A percentile compares a stretch with the other conserved stretches of the same genome.
Conservation (phyloP, 2,888 invertebrate species). For the Scotopteryx bipunctaria region DNA sequence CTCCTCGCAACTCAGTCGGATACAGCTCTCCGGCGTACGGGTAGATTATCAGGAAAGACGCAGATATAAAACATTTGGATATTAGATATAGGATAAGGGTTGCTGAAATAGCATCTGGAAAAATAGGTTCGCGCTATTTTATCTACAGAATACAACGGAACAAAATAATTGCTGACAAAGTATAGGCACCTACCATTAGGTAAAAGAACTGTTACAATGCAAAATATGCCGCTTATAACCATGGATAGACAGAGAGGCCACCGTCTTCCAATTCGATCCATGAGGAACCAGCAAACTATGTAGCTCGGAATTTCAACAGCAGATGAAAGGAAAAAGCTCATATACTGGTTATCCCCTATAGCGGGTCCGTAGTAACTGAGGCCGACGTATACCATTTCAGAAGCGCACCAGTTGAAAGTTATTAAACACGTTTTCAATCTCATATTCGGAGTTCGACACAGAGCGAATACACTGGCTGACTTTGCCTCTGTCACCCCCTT, state of each 20-base stretch:
- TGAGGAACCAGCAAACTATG: conserved; percentile 92
- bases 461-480: conserved; percentile 82
- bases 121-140: conserved; percentile 35
- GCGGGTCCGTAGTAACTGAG: conserved; percentile 96
- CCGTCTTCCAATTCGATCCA: conserved; percentile 94
- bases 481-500: conserved; percentile 70
- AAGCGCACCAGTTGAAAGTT: conserved; percentile 95
- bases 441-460: conserved; percentile 94
- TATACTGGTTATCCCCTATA: conserved; percentile 92
- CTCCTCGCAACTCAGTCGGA: conserved; percentile 93
- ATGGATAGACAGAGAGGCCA: conserved; percentile 95
- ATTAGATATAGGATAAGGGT: conserved; percentile 90
- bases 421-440: conserved; percentile 93
- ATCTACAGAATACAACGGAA: conserved; percentile 4
- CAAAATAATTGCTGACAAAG: background rate
- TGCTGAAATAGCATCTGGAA: conserved; percentile 88
- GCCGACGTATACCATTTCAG: conserved; percentile 96
- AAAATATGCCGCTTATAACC: conserved; percentile 92
- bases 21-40: conserved; percentile 96
- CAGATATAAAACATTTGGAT: conserved; percentile 95
- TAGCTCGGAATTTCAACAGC: conserved; percentile 95
- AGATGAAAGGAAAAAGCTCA: conserved; percentile 94
- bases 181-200: conserved; percentile 85
- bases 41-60: conserved; percentile 95
- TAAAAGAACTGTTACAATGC: conserved; percentile 92